A percentile compares a stretch with the other conserved stretches of the same genome.
Evolutionary conservation across 2,797 vertebrate genomes (phyloP).

Genomic region (Rhinoraja longicauda): DNA sequence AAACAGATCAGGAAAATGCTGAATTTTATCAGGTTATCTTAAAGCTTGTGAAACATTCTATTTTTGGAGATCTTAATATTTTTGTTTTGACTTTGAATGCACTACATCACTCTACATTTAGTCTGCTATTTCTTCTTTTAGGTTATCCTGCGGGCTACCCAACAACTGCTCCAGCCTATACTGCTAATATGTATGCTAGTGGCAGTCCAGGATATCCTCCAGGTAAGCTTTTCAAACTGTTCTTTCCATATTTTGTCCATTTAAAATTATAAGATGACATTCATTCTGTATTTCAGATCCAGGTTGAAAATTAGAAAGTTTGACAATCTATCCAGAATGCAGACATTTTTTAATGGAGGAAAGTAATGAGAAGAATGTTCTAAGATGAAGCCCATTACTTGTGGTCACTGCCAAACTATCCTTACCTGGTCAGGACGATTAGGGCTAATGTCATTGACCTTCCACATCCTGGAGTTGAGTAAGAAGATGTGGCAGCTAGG

Average conservation of each 20-base stretch:
- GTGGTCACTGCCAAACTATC: too few species aligned
- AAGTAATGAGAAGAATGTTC: not conserved
- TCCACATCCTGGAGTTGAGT: too few species aligned
- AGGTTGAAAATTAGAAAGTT: not conserved
- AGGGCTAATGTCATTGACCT: too few species aligned
- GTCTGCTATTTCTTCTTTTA: conserved; percentile 49
- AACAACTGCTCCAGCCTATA: conserved; percentile 84
- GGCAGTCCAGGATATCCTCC: conserved; percentile 92
- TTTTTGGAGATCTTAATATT: too few species aligned
- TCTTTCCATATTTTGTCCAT: not conserved
- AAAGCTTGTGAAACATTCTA: not conserved
- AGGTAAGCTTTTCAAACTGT: conserved; percentile 63
- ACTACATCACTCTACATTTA: not conserved
- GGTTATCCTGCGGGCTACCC: conserved; percentile 93
- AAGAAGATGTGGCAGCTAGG: too few species aligned
- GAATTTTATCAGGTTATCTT: not conserved
- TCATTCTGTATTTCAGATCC: not conserved
- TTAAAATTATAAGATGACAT: not conserved
- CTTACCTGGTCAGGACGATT: too few species aligned
- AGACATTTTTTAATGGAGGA: not conserved
- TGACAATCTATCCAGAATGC: not conserved
- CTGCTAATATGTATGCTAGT: conserved; percentile 90
- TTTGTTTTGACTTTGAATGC: conserved; percentile 32
- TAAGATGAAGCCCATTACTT: not conserved
- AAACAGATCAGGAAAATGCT: not conserved